phyloP scores from a whole-genome alignment of 2,888 invertebrate species.

The Cryptus viduatorius region DNA sequence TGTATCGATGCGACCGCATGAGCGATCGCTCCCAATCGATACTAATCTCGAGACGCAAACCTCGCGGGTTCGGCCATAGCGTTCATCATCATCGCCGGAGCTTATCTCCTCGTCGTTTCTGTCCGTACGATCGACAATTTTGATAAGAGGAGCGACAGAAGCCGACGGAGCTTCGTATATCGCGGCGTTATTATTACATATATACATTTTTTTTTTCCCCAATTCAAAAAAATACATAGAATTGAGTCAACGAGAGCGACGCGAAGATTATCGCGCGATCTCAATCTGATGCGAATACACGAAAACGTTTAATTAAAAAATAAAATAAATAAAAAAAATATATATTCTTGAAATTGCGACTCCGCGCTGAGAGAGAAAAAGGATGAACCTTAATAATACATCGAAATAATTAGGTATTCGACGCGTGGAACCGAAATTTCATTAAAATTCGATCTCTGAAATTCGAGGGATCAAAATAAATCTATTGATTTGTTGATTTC shows the following conservation, averaged over 20 bases:
- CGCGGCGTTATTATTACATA: constrained; percentile 42
- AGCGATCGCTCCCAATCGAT: constrained; percentile 73
- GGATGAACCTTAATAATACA: not conserved
- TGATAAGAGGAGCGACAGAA: constrained; percentile 60
- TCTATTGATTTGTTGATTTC: not conserved
- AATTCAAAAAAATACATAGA: constrained; percentile 9
- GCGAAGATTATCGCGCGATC: constrained; percentile 44
- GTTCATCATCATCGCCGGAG: constrained; percentile 60
- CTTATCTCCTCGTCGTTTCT: constrained; percentile 66
- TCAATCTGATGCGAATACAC: constrained; percentile 36
- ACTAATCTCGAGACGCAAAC: constrained; percentile 70
- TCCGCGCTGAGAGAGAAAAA: not conserved
- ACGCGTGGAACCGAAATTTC: not conserved
- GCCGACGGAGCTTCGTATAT: constrained; percentile 30
- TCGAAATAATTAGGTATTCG: not conserved
- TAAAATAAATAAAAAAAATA: not conserved
- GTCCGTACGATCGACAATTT: constrained; percentile 53
- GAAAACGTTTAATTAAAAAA: constrained; percentile 44
- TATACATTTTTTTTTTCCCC: constrained; percentile 33
- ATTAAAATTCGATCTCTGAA: too few species aligned
- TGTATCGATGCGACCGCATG: not conserved
- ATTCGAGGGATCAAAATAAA: too few species aligned
- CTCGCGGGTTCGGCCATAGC: constrained; percentile 66
- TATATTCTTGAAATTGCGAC: constrained; percentile 9
- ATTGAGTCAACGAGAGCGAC: not conserved